Evolutionary conservation across 2,888 invertebrate species (phyloP).

Genomic region (Apodemia mormo): DNA sequence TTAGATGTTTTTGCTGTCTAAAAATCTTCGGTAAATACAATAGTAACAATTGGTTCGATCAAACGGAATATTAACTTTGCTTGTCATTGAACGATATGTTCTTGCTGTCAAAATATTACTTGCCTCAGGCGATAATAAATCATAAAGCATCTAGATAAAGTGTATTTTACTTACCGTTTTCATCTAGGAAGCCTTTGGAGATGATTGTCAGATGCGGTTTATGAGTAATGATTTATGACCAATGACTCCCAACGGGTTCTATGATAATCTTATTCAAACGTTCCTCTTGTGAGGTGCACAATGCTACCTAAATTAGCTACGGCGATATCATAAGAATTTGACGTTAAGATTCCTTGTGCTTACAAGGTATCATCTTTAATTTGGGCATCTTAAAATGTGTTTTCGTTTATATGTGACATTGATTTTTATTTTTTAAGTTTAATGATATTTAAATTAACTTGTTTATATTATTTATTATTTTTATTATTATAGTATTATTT

Average conservation of each 20-base stretch:
- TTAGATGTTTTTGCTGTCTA: slow-evolving; percentile 54
- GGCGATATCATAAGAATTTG: slow-evolving; percentile 54
- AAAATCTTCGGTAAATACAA: slow-evolving; percentile 75
- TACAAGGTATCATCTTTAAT: slow-evolving; percentile 47
- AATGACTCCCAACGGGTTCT: slow-evolving; percentile 80
- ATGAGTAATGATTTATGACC: slow-evolving; percentile 81
- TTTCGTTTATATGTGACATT: slow-evolving; percentile 12
- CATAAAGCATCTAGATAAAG: slow-evolving; percentile 38
- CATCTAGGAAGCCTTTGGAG: slow-evolving; percentile 68
- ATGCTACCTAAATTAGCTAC: slow-evolving; percentile 81
- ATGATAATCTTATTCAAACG: slow-evolving; percentile 78
- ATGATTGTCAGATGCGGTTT: slow-evolving; percentile 78
- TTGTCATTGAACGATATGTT: slow-evolving; percentile 77
- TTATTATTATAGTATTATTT: no score
- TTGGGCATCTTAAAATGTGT: slow-evolving; percentile 33
- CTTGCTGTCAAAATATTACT: slow-evolving; percentile 47
- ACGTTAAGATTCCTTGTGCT: slow-evolving; percentile 50
- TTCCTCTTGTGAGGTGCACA: slow-evolving; percentile 71
- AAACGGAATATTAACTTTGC: slow-evolving; percentile 80
- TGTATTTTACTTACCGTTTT: slow-evolving; percentile 40
- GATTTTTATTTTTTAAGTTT: slow-evolving; percentile 47
- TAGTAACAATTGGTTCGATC: slow-evolving; percentile 80
- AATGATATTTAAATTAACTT: slow-evolving; percentile 61
- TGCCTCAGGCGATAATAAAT: slow-evolving; percentile 36
- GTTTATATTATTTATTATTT: slow-evolving; percentile 20